phyloP scores from a whole-genome alignment of 2,888 invertebrate genomes.

The Odiellus spinosus region DNA sequence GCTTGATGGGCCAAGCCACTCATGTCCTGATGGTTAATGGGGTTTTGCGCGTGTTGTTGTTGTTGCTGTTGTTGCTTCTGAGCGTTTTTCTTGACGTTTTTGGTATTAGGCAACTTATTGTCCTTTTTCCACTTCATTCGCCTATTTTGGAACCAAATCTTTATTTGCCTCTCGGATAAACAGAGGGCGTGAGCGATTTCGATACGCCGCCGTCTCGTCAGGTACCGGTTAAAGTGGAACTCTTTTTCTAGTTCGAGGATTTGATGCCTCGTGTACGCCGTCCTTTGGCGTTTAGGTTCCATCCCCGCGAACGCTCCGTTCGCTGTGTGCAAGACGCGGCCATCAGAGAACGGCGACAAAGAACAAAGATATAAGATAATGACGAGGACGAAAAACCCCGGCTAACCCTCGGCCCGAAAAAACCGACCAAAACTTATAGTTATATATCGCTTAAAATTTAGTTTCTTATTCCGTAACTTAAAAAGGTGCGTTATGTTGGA shows the following conservation, averaged over 20 bases:
- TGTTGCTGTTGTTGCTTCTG: conserved; percentile 45
- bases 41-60: not conserved
- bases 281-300: conserved; percentile 90
- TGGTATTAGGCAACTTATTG: conserved; percentile 75
- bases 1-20: not conserved
- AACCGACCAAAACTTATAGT: too few species aligned
- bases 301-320: conserved; percentile 75
- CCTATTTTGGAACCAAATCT: conserved; percentile 61
- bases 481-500: too few species aligned
- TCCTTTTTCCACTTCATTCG: conserved; percentile 74
- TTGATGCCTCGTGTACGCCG: conserved; percentile 94
- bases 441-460: too few species aligned
- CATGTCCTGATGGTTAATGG: not conserved
- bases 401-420: too few species aligned
- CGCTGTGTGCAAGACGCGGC: conserved; percentile 41
- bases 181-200: conserved; percentile 93
- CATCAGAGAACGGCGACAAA: too few species aligned
- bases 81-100: conserved; percentile 58
- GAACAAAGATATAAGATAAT: too few species aligned
- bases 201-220: conserved; percentile 83
- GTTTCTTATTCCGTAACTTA: too few species aligned
- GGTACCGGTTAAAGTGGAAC: conserved; percentile 92
- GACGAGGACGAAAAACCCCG: too few species aligned
- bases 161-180: conserved; percentile 76
- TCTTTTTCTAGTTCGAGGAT: conserved; percentile 93